Percentiles rank a stretch among this genome's conserved stretches.
Evolutionary conservation across 2,113 vertebrate species (phyloP).

Genomic region (Tretioscincus oriximinensis): DNA sequence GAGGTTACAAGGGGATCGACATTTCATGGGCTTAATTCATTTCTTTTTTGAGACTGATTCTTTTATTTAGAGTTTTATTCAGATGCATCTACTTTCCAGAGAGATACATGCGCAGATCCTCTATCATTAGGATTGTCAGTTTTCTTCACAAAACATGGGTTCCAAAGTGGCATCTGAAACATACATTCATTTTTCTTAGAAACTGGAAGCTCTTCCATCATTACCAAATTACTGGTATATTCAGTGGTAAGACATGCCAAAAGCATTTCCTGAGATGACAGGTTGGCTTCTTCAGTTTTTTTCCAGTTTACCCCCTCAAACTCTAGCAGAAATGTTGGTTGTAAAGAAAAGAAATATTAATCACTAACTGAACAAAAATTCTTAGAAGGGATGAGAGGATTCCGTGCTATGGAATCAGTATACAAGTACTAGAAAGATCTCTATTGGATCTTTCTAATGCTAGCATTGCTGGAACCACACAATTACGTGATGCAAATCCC

Average conservation of each 20-base stretch:
- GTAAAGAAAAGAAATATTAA: slow-evolving; percentile 6
- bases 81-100: too few relatives aligned
- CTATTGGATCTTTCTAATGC: too few relatives aligned
- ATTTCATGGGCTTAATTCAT: too few relatives aligned
- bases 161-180: not conserved
- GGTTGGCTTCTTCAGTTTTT: not conserved
- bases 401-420: not conserved
- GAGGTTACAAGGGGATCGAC: too few relatives aligned
- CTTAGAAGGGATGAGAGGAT: slow-evolving; percentile 16
- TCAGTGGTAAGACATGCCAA: not conserved
- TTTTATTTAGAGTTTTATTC: too few relatives aligned
- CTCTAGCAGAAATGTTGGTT: not conserved
- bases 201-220: not conserved
- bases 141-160: too few relatives aligned
- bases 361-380: not conserved
- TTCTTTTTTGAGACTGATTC: too few relatives aligned
- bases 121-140: too few relatives aligned
- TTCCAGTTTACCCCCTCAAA: not conserved
- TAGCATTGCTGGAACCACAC: too few relatives aligned
- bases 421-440: too few relatives aligned
- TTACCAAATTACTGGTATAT: not conserved
- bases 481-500: too few relatives aligned
- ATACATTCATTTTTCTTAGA: not conserved
- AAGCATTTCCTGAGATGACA: not conserved
- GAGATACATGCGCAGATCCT: too few relatives aligned